Base-by-base conservation (phyloP, 2,888 invertebrate genomes). In the Petrolisthes cinctipes region DNA sequence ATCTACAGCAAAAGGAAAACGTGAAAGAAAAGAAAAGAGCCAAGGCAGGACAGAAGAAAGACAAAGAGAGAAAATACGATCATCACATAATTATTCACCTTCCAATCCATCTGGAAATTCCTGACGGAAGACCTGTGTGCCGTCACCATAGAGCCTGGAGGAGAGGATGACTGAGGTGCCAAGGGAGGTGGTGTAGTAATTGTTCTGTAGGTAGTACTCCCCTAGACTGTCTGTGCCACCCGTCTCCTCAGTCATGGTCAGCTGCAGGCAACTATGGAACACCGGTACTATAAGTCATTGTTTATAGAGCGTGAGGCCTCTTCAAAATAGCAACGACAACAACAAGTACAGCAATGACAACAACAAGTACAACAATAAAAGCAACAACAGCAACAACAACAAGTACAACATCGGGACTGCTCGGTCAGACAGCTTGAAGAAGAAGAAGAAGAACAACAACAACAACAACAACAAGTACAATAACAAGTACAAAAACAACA, bases 21-120 rank as follows among this genome's bases (percentile, higher is more conserved):
- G 17, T 68, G 68, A 68, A 2, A n/a, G 66, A 11, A 66, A 66
- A 66, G 14, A 66, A 66, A 66, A 66, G 17, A 66, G 11, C 14
- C 17, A 17, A 14, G 14, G 14, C 66, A 66, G 66, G 11, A 66
- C 66, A 14, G 66, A 66, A 17, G 66, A 17, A 20, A 5, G 5
- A 17, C n/a, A 4, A 37, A 37, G 37, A 37, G 37, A 37, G 37
- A 37, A n/a, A n/a, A n/a, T n/a, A n/a, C n/a, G 37, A 37, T 37
- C 0, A 37, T 37, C 37, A 7, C 20, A 78, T 5, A 78, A 0
- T 37, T 17, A 80, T 23, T 20, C 37, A 85, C 85, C 85, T 73
- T 71, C 4, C 68, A 85, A 71, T 5, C 85, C 85, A n/a, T 80
- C 80, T 9, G 85, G 85, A 14, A 85, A 85, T 54, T 56, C 71